Evolutionary conservation across 2,797 vertebrate genomes (phyloP).

Genomic region (Danio albolineatus): DNA sequence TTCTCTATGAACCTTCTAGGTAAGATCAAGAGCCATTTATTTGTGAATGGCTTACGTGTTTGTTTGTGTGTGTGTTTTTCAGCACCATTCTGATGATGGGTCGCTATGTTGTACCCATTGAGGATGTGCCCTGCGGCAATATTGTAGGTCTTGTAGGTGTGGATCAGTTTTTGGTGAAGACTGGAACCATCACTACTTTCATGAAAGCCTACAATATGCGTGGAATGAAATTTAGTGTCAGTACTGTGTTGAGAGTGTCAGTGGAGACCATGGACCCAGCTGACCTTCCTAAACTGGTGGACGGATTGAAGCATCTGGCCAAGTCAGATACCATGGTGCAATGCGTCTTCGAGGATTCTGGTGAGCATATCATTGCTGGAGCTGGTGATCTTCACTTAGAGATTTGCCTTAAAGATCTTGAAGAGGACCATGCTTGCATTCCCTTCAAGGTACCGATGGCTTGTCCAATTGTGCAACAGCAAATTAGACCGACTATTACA

Average conservation of each 20-base stretch:
- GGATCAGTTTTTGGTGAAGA: slow-evolving; percentile 94
- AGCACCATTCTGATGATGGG: slow-evolving; percentile 99
- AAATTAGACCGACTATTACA: neutral
- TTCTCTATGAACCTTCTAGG: neutral
- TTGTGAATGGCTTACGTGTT: neutral
- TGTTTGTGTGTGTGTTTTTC: neutral
- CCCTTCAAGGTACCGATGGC: slow-evolving; percentile 5
- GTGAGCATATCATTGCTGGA: slow-evolving; percentile 93
- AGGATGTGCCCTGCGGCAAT: slow-evolving; percentile 96
- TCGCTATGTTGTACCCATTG: slow-evolving; percentile 92
- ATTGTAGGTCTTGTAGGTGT: slow-evolving; percentile 95
- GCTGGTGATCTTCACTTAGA: slow-evolving; percentile 94
- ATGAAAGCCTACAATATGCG: slow-evolving; percentile 95
- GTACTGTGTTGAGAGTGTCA: slow-evolving; percentile 92
- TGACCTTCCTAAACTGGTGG: slow-evolving; percentile 94
- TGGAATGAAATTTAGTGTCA: slow-evolving; percentile 98
- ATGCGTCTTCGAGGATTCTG: slow-evolving; percentile 97
- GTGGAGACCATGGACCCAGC: slow-evolving; percentile 95
- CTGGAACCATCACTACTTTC: slow-evolving; percentile 92
- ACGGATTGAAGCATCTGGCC: slow-evolving; percentile 91
- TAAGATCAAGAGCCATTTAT: neutral
- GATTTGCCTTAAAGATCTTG: slow-evolving; percentile 96
- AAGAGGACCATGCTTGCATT: slow-evolving; percentile 85
- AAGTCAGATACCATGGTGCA: slow-evolving; percentile 98
- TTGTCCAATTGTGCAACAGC: neutral